Base-by-base conservation (phyloP, 2,888 invertebrate species). In the Campaea margaritaria region DNA sequence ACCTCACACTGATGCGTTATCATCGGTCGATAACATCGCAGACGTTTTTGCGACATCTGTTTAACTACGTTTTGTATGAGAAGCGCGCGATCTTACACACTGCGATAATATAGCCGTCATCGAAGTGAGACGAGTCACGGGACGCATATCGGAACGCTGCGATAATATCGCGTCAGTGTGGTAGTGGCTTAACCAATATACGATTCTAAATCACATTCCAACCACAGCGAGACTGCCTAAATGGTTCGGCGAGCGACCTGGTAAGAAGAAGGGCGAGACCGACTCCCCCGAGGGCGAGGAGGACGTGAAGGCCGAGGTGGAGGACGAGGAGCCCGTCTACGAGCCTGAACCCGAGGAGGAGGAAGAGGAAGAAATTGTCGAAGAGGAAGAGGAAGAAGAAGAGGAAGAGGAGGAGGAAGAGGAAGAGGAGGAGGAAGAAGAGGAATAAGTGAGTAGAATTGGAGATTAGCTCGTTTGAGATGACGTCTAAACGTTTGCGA, bases 211-310 rank as follows among this genome's bases (percentile, higher is more conserved):
- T 4, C 15, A 14, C 0, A 14, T 36, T 15, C 7, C 4, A 31
- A 15, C 15, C 9, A 41, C 52, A 97, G 98, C 97, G 94, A 96
- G 96, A 94, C 94, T 98, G 93, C 97, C 97, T 79, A 98, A 97
- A 93, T 98, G 98, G 98, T 97, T 97, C 94, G 97, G 98, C 79
- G 98, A 98, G 93, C 94, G 97, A 92, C 97, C 97, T 73, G 97
- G 97, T 94, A 97, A 97, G 93, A 98, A 97, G 94, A 89, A 95
- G 88, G 97, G 96, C 71, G 97, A 97, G 71, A 95, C 95, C 70
- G 97, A 97, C 73, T 96, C 97, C 80, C 98, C 98, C 67, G 98
- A 97, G 80, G 98, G 97, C 75, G 97, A 97, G 88, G 97, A 97
- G 82, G 96, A 96, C 86, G 95, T 96, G 82, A 96, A 96, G 93